Percentiles rank a stretch among this genome's conserved stretches.
Conservation (phyloP, 2,113 vertebrate species). For the Ceyx melanurus region DNA sequence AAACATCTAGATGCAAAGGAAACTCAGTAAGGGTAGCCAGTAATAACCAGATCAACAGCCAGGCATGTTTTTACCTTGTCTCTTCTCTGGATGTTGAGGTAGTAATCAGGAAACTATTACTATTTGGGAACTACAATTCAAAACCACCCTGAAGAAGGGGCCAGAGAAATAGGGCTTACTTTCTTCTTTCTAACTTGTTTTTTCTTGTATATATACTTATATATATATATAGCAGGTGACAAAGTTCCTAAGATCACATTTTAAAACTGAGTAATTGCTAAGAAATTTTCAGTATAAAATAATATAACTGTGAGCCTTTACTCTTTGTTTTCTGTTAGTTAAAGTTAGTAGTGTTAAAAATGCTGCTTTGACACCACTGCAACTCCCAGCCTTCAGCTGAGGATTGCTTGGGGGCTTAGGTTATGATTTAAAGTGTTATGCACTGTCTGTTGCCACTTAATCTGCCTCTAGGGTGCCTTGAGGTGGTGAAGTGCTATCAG, state of each 20-base stretch:
- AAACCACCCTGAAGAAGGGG: not conserved
- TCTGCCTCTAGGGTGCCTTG: not conserved
- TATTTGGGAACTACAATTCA: not conserved
- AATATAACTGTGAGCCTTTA: not conserved
- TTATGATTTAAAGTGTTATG: not conserved
- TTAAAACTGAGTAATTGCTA: not conserved
- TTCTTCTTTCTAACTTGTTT: not conserved
- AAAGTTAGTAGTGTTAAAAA: not conserved
- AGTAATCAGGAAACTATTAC: not conserved
- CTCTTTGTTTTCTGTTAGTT: not conserved
- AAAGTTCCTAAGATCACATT: not conserved
- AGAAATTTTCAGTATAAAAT: not conserved
- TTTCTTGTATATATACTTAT: no score
- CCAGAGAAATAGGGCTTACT: not conserved
- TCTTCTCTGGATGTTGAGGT: not conserved
- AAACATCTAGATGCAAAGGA: not conserved
- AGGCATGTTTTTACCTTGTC: not conserved
- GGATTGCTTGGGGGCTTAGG: not conserved
- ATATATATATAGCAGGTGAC: not conserved
- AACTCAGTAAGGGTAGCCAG: not conserved
- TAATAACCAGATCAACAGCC: not conserved
- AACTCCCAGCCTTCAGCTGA: not conserved
- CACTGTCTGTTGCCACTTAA: not conserved
- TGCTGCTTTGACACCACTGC: not conserved
- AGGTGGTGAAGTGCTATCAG: not conserved